Conservation (phyloP, 2,888 invertebrate genomes). For the Thymelicus acteon region DNA sequence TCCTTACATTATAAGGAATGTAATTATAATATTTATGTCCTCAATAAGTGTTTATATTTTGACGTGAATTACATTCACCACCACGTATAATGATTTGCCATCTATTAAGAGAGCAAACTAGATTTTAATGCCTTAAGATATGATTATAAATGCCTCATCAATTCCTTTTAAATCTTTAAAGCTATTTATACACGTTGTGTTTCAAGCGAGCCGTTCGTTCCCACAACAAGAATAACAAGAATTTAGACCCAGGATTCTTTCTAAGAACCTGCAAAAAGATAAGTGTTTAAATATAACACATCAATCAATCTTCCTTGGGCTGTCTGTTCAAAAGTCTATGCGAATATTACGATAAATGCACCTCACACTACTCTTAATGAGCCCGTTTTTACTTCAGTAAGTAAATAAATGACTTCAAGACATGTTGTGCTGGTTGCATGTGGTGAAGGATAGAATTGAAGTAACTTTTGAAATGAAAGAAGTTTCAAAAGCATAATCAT, state of each 20-base stretch:
- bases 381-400: constrained; percentile 9
- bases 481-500: too few relatives aligned
- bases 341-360: constrained; percentile 24
- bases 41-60: too few relatives aligned
- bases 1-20: too few relatives aligned
- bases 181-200: background rate
- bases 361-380: constrained; percentile 20
- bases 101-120: too few relatives aligned
- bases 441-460: background rate
- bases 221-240: constrained; percentile 8
- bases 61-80: too few relatives aligned
- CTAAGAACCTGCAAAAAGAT: constrained; percentile 27
- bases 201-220: background rate
- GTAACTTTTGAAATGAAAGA: too few relatives aligned
- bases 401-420: background rate
- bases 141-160: too few relatives aligned
- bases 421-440: background rate
- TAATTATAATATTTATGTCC: too few relatives aligned
- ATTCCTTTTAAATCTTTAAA: background rate
- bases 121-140: too few relatives aligned
- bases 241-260: constrained; percentile 3
- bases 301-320: constrained; percentile 27
- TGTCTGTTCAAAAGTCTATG: constrained; percentile 28
- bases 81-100: too few relatives aligned
- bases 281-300: constrained; percentile 27